phyloP scores from a whole-genome alignment of 2,113 vertebrate species.

The Fukomys damarensis region DNA sequence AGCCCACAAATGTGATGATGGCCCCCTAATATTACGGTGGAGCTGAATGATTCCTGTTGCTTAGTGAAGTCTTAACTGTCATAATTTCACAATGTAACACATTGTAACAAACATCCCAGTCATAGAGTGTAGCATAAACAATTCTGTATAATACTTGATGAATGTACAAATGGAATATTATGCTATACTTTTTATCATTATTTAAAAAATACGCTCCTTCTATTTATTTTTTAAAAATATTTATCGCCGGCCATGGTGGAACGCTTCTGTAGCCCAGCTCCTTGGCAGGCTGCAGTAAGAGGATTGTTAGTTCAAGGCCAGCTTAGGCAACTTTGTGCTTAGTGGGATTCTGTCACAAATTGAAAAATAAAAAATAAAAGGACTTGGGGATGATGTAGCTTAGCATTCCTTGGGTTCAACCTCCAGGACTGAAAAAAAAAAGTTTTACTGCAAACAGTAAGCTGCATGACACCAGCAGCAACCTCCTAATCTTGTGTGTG shows the following conservation, averaged over 20 bases:
- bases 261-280: not conserved
- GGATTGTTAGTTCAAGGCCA: not conserved
- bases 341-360: not conserved
- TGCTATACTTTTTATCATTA: not conserved
- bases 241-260: not conserved
- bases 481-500: not conserved
- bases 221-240: not conserved
- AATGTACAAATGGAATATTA: not conserved
- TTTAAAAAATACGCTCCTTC: not conserved
- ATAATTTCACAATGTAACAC: not conserved
- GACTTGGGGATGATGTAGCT: not conserved
- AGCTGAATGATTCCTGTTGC: not conserved
- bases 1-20: not conserved
- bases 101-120: not conserved
- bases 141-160: not conserved
- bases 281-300: not conserved
- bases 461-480: not conserved
- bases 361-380: not conserved
- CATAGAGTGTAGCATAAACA: not conserved
- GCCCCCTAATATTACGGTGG: not conserved
- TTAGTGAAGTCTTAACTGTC: not conserved
- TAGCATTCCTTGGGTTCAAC: not conserved
- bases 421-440: not conserved
- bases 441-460: not conserved
- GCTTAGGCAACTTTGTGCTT: not conserved